Base-by-base conservation (phyloP, 35 echinoderm and acorn worm species). In the Acanthaster planci region DNA sequence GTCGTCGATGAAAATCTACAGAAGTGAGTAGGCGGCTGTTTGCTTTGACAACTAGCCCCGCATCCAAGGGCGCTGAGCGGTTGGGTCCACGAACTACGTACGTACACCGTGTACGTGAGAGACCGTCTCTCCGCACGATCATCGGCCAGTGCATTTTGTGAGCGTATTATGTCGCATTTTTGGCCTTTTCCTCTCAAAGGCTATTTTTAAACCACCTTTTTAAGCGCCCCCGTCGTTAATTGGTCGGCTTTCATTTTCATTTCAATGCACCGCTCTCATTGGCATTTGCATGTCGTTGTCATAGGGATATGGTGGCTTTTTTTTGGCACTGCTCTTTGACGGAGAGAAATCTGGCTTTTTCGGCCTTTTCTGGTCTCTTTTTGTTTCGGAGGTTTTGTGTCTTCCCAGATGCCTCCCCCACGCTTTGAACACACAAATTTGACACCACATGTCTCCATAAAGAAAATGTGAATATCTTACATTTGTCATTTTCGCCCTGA, bases 11-110 rank as follows among this genome's bases (percentile, higher is more conserved):
- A 72, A 31, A 72, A 72, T 72, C 23, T 72, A 10, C 27, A 23
- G 19, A 34, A 35, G 14, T 72, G 64, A 31, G 64, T 72, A 72
- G 64, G 64, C 64, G 64, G 64, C 64, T 72, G 64, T 72, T 72
- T 72, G 64, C 64, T 72, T 72, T 72, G 64, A 72, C 64, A 72
- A 72, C 64, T 72, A 72, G 26, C 23, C 14, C 14, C 30, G 64
- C 64, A 72, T 26, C 64, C 64, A 72, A 72, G 64, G 64, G 64
- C 64, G 64, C 64, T 72, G 64, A 14, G 9, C 34, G 18, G 42
- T 47, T 21, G 14, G 23, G 64, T 34, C 64, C 30, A 26, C 34
- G 64, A 26, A 72, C 64, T 72, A 72, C 64, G 64, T 72, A 72
- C 64, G 34, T 72, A 47, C 42, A 12, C 42, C 4, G 4, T 12